These are phyloP conservation scores for Vanessa cardui DNA, from an alignment of 2,888 invertebrate genomes.

Conservation along the genomic window DNA sequence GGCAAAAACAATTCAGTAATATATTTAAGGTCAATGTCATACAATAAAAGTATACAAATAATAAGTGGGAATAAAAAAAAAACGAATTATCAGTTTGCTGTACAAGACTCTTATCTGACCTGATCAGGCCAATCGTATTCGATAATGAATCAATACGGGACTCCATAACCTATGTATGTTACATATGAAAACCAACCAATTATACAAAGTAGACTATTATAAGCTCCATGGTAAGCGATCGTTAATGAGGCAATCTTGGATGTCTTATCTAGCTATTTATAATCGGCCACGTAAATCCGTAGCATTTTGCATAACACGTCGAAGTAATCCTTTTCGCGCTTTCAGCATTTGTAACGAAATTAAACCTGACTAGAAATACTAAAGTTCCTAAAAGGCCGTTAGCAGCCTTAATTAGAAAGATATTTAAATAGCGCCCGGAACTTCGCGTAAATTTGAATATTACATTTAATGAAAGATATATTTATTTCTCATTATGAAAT, in stretches of 20 bases:
- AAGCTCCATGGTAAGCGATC: background rate
- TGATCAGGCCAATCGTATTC: too few species aligned
- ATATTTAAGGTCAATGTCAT: too few species aligned
- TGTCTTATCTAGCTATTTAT: constrained; percentile 1
- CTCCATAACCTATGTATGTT: background rate
- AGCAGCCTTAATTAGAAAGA: constrained; percentile 37
- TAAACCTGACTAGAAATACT: constrained; percentile 32
- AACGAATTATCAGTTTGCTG: too few species aligned
- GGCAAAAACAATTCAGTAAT: too few species aligned
- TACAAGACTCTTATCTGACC: too few species aligned
- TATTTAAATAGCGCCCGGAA: constrained; percentile 32
- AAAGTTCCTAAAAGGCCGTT: constrained; percentile 37
- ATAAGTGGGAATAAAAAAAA: too few species aligned
- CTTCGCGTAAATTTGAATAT: constrained; percentile 35
- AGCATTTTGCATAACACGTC: constrained; percentile 25
- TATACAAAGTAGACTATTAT: background rate
- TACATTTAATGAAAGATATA: constrained; percentile 34
- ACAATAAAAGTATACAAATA: too few species aligned
- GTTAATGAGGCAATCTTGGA: background rate
- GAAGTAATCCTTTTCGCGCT: constrained; percentile 28
- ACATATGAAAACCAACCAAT: background rate
- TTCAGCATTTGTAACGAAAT: constrained; percentile 32
- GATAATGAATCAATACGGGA: too few species aligned
- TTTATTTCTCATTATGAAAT: constrained; percentile 25
- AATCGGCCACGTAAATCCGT: constrained; percentile 13